Conservation (phyloP, 2,113 vertebrate species). For the Xiphias gladius region DNA sequence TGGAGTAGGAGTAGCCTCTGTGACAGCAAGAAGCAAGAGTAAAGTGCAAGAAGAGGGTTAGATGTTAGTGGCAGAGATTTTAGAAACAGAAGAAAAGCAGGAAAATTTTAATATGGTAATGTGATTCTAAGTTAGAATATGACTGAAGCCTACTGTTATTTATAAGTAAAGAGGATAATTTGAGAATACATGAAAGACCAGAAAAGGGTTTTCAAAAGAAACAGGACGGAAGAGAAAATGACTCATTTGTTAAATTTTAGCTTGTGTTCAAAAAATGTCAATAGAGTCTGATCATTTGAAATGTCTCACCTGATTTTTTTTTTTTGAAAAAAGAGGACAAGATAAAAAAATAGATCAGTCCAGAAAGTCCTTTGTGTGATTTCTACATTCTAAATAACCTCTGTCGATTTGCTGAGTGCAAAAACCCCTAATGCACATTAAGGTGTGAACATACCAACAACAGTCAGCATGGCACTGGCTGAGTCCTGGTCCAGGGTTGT, state of each 20-base stretch:
- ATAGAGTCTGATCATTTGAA: not conserved
- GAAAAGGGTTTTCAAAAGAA: not conserved
- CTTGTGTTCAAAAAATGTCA: not conserved
- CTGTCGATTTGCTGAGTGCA: not conserved
- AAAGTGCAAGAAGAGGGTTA: constrained; percentile 73
- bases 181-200: not conserved
- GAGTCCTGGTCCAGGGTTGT: constrained; percentile 94
- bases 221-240: not conserved
- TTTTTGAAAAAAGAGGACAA: not conserved
- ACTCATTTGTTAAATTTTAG: not conserved
- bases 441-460: constrained; percentile 89
- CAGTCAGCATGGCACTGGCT: constrained; percentile 92
- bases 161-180: not conserved
- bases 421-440: not conserved
- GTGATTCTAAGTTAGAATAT: not conserved
- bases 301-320: not conserved
- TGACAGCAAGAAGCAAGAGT: constrained; percentile 89
- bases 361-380: not conserved
- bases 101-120: not conserved
- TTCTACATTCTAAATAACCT: not conserved
- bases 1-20: constrained; percentile 96
- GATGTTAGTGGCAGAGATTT: constrained; percentile 64
- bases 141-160: not conserved
- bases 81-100: constrained; percentile 39
- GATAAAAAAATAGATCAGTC: not conserved